Evolutionary conservation across 2,113 vertebrate species (phyloP).

Genomic region (Tichodroma muraria): DNA sequence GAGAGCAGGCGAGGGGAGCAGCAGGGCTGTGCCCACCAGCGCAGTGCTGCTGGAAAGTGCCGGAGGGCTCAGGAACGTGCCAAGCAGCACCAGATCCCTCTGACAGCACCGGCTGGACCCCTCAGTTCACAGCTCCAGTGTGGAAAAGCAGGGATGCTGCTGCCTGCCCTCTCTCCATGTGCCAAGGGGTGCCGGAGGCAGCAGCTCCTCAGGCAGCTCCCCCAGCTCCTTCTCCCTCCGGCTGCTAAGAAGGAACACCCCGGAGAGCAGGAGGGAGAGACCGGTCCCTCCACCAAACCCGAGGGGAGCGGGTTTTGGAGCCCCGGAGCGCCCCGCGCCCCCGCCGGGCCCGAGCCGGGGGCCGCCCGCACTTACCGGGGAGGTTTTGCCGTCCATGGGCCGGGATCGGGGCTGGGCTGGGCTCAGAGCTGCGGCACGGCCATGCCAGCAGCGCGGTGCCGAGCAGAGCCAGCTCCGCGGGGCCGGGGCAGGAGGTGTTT

Average conservation of each 20-base stretch:
- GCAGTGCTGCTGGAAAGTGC: not conserved
- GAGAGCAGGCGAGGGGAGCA: not conserved
- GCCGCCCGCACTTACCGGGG: not conserved
- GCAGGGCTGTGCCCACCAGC: accelerated
- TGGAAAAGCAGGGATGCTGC: not conserved
- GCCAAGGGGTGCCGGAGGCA: not conserved
- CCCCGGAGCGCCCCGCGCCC: accelerated
- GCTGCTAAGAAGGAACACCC: not conserved
- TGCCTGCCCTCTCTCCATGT: accelerated
- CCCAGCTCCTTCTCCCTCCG: not conserved
- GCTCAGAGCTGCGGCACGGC: slow-evolving; percentile 15
- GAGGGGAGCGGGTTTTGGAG: accelerated
- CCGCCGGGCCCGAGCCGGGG: accelerated
- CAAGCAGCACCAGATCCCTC: accelerated
- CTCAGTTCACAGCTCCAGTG: too few relatives aligned
- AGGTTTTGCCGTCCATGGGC: slow-evolving; percentile 33
- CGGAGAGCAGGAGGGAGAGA: not conserved
- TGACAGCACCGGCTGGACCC: not conserved
- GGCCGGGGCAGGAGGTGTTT: slow-evolving; percentile 13
- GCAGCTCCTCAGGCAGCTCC: not conserved
- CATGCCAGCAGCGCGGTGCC: not conserved
- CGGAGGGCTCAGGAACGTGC: not conserved
- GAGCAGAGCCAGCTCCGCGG: not conserved
- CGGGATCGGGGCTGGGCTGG: not conserved
- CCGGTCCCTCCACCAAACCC: not conserved